Conservation (phyloP, 2,797 vertebrate species). For the Enteromius unitaeniatus region DNA sequence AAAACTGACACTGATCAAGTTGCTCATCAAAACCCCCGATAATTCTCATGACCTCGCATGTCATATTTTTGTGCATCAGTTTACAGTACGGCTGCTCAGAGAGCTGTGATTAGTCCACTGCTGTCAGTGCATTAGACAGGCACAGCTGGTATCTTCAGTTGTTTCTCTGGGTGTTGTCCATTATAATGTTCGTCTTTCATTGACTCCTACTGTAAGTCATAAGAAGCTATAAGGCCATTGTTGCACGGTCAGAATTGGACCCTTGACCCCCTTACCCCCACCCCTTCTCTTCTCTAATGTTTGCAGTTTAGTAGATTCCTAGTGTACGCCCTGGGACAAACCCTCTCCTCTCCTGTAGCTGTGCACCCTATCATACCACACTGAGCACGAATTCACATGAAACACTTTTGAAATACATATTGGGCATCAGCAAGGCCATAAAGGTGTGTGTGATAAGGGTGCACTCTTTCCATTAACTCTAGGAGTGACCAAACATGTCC, state of each 20-base stretch:
- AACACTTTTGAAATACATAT: neutral
- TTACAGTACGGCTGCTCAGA: neutral
- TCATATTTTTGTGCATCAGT: slow-evolving; percentile 5
- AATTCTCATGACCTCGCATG: neutral
- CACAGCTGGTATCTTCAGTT: slow-evolving; percentile 95
- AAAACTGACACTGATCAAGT: slow-evolving; percentile 6
- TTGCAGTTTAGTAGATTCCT: slow-evolving; percentile 60
- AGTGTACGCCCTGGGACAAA: slow-evolving; percentile 49
- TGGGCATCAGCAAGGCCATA: neutral
- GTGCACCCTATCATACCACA: slow-evolving; percentile 58
- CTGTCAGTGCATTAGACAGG: slow-evolving; percentile 84
- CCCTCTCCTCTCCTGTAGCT: slow-evolving; percentile 56
- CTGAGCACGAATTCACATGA: neutral
- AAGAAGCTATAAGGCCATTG: slow-evolving; percentile 87
- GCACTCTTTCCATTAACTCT: slow-evolving; percentile 57
- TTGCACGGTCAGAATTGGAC: slow-evolving; percentile 69
- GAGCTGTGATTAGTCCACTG: slow-evolving; percentile 51
- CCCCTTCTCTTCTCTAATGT: slow-evolving; percentile 61
- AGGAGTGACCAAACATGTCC: slow-evolving; percentile 47
- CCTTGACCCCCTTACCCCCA: slow-evolving; percentile 37
- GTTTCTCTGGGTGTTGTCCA: slow-evolving; percentile 94
- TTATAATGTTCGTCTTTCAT: slow-evolving; percentile 83
- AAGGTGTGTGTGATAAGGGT: slow-evolving; percentile 48
- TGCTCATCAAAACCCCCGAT: neutral
- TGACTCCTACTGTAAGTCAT: slow-evolving; percentile 90